Conservation (phyloP, 2,888 invertebrate species). For the Protophormia terraenovae region DNA sequence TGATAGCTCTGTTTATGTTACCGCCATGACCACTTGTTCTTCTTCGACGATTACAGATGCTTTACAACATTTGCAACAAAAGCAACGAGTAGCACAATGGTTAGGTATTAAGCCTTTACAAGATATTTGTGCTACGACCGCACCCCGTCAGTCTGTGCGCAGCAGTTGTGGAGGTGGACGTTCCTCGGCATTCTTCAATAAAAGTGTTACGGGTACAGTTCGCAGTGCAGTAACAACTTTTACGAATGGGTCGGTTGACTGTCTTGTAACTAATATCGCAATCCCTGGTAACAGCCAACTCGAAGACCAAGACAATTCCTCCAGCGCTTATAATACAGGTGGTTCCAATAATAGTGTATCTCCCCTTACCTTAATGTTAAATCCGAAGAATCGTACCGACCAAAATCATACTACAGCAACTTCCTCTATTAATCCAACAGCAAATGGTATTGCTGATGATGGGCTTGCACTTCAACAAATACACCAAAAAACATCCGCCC, state of each 20-base stretch:
- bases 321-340: slow-evolving; percentile 89
- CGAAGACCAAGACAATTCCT: slow-evolving; percentile 85
- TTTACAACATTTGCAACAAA: slow-evolving; percentile 73
- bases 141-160: slow-evolving; percentile 47
- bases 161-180: slow-evolving; percentile 31
- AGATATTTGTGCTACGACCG: slow-evolving; percentile 70
- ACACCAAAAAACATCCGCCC: slow-evolving; percentile 35
- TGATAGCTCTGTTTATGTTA: slow-evolving; percentile 80
- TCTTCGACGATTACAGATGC: slow-evolving; percentile 67
- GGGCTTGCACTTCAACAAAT: slow-evolving; percentile 22
- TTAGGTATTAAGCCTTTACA: slow-evolving; percentile 73
- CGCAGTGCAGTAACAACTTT: slow-evolving; percentile 74
- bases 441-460: slow-evolving; percentile 28
- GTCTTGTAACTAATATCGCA: slow-evolving; percentile 43
- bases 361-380: slow-evolving; percentile 83
- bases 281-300: slow-evolving; percentile 37
- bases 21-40: slow-evolving; percentile 72
- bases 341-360: slow-evolving; percentile 86
- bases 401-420: neutral
- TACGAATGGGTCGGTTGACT: slow-evolving; percentile 73
- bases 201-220: slow-evolving; percentile 68
- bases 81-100: slow-evolving; percentile 78
- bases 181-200: slow-evolving; percentile 18
- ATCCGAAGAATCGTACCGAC: slow-evolving; percentile 68
- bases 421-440: slow-evolving; percentile 29